Evolutionary conservation across 2,113 vertebrate genomes (phyloP).

Genomic region (Ophiodon elongatus): DNA sequence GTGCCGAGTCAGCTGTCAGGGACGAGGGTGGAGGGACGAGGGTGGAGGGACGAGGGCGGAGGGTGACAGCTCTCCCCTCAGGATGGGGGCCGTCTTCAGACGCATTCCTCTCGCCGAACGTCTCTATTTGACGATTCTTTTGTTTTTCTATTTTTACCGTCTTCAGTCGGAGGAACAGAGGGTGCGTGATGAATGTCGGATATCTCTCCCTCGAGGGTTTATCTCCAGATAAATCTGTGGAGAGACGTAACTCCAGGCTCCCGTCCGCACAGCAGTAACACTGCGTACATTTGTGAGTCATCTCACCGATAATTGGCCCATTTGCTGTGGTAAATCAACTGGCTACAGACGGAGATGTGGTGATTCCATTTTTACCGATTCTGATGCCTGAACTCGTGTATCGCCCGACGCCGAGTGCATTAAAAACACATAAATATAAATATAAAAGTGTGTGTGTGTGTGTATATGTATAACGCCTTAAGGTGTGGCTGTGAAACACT

Average conservation of each 20-base stretch:
- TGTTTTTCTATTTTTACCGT: slow-evolving; percentile 61
- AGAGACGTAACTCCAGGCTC: neutral
- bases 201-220: slow-evolving; percentile 12
- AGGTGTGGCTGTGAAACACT: too few relatives aligned
- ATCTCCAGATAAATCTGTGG: slow-evolving; percentile 32
- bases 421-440: too few relatives aligned
- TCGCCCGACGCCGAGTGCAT: too few relatives aligned
- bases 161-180: slow-evolving; percentile 10
- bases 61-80: slow-evolving; percentile 48
- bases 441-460: too few relatives aligned
- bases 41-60: neutral
- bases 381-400: too few relatives aligned
- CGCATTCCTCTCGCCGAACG: slow-evolving; percentile 26
- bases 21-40: neutral
- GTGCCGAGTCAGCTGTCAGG: slow-evolving; percentile 24
- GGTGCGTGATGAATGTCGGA: slow-evolving; percentile 30
- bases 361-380: too few relatives aligned
- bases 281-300: neutral
- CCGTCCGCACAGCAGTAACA: slow-evolving; percentile 1
- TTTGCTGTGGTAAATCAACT: neutral
- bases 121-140: slow-evolving; percentile 23
- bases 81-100: slow-evolving; percentile 46
- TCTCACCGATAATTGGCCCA: neutral
- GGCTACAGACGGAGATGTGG: neutral
- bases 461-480: too few relatives aligned